Evolutionary conservation across 2,113 vertebrate genomes (phyloP), one percentile per base, ranked within the genome.

Genomic region (Gymnocephalus cernua): DNA sequence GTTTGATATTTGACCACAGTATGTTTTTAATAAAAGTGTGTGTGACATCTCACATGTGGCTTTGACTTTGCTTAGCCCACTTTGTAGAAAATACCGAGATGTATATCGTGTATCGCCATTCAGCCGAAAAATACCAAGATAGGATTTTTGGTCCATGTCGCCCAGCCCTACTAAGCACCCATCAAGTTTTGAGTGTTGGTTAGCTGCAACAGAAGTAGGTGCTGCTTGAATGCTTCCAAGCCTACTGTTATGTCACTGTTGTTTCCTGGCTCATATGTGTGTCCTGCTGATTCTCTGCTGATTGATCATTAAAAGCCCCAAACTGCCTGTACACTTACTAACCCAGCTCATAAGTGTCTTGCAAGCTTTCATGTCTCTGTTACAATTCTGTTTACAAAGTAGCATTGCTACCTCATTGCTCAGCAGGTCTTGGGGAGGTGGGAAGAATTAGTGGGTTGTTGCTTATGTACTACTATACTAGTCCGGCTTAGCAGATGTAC

Each of bases 281-380:
- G 50, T 71, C 47, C 58, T 41, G 47, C 71, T 53, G 67, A 61
- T 80, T 4, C 16, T 70, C 11, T 11, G 18, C 32, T 32, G 32
- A 6, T 32, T 32, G 32, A 7, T 65, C 61, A 75, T 78, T 57
- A 63, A 74, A 78, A 74, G 64, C 78, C 21, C 48, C 27, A n/a
- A 64, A 54, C 79, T 48, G 41, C 48, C 14, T 59, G 58, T 56
- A 23, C 10, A 10, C 4, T 58, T 19, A 32, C 32, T 32, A 32
- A 53, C 1, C 3, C 45, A 8, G 2, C 50, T 56, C 68, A 19
- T 45, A 59, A 1, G 45, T 59, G 56, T 57, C 25, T 59, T 41
- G 35, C 65, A 70, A 71, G 58, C 78, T 51, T 62, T 65, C 51
- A 2, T 1, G n/a, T 71, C n/a, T 78, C 45, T 16, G 58, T 59